phyloP scores from a whole-genome alignment of 2,888 invertebrate species.

The Philaethria dido region DNA sequence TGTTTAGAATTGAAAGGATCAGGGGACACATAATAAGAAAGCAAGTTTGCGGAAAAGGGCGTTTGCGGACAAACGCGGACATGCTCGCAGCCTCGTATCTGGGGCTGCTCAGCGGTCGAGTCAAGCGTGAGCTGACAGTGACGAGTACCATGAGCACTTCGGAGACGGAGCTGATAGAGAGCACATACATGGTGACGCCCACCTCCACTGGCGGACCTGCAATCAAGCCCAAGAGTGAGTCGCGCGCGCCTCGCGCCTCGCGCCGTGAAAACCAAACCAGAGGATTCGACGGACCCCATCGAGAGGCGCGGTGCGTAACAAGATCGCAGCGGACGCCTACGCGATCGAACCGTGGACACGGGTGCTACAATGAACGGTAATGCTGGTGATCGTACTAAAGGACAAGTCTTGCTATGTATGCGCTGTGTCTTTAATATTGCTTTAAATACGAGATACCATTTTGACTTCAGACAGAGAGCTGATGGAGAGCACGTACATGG shows the following conservation, averaged over 20 bases:
- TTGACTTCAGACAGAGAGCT: slow-evolving; percentile 94
- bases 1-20: slow-evolving; percentile 39
- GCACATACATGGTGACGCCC: slow-evolving; percentile 98
- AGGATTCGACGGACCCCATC: slow-evolving; percentile 72
- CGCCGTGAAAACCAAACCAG: slow-evolving; percentile 70
- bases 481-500: slow-evolving; percentile 94
- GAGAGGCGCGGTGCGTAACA: slow-evolving; percentile 56
- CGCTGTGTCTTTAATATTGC: slow-evolving; percentile 76
- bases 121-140: slow-evolving; percentile 89
- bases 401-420: slow-evolving; percentile 75
- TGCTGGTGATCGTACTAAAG: slow-evolving; percentile 80
- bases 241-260: slow-evolving; percentile 58
- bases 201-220: slow-evolving; percentile 98
- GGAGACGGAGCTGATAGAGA: slow-evolving; percentile 98
- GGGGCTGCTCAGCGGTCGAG: slow-evolving; percentile 74
- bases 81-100: slow-evolving; percentile 84
- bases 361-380: slow-evolving; percentile 82
- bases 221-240: slow-evolving; percentile 85
- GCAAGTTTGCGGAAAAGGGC: slow-evolving; percentile 78
- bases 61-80: slow-evolving; percentile 78
- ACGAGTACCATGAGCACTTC: slow-evolving; percentile 98
- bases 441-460: slow-evolving; percentile 83
- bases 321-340: slow-evolving; percentile 57
- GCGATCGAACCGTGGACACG: slow-evolving; percentile 79
- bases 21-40: slow-evolving; percentile 72